phyloP scores from a whole-genome alignment of 2,888 invertebrate genomes.

The Drosophila nigricruria region DNA sequence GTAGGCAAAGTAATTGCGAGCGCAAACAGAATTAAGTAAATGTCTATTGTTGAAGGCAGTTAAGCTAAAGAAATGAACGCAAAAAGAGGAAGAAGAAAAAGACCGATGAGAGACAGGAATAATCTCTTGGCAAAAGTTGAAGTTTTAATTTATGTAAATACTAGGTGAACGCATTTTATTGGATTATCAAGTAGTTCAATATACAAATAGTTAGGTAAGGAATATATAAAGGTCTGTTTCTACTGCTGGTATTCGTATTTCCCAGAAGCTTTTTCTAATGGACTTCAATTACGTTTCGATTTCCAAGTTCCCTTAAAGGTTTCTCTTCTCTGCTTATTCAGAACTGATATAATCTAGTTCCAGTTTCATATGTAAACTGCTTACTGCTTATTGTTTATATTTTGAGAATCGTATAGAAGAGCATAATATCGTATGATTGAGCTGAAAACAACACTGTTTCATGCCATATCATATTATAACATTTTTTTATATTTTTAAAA shows the following conservation, averaged over 20 bases:
- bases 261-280: too few relatives aligned
- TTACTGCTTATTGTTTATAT: background rate
- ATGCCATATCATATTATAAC: background rate
- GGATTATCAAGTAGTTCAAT: background rate
- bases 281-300: background rate
- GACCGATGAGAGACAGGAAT: background rate
- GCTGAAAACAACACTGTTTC: background rate
- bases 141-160: slow-evolving; percentile 32
- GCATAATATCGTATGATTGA: background rate
- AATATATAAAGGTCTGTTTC: background rate
- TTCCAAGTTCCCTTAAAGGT: background rate
- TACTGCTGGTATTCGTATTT: background rate
- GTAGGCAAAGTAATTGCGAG: slow-evolving; percentile 51
- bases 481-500: background rate
- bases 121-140: slow-evolving; percentile 1
- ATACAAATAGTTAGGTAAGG: background rate
- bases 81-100: background rate
- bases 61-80: slow-evolving; percentile 10
- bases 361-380: background rate
- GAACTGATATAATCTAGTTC: background rate
- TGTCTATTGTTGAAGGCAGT: slow-evolving; percentile 40
- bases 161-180: slow-evolving; percentile 6
- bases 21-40: slow-evolving; percentile 54
- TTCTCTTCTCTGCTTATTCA: background rate
- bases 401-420: background rate